phyloP scores from a whole-genome alignment of 2,113 vertebrate species.

The Oreotragus oreotragus region DNA sequence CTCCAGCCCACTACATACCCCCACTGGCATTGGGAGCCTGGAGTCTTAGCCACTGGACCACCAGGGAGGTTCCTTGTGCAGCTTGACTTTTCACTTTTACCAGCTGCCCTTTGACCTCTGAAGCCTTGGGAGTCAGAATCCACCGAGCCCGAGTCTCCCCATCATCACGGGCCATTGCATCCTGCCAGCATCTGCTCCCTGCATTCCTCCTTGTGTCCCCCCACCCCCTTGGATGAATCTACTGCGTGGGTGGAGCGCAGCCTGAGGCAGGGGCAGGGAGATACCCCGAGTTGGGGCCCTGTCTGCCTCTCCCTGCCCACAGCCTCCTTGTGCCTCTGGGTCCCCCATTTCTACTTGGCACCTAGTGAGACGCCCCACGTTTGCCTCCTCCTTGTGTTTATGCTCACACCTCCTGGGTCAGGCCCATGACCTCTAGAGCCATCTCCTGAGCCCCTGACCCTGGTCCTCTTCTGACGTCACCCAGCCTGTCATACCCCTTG shows the following conservation, averaged over 20 bases:
- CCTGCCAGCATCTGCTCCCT: rapidly evolving
- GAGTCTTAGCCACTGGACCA: not conserved
- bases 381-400: slow-evolving; percentile 9
- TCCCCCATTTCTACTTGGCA: slow-evolving; percentile 53
- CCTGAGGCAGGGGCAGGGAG: not conserved
- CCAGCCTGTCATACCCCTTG: not conserved
- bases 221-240: too few relatives aligned
- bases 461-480: not conserved
- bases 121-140: not conserved
- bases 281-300: not conserved
- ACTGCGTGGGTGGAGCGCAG: not conserved
- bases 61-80: not conserved
- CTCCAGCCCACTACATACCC: not conserved
- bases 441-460: not conserved
- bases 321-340: slow-evolving; percentile 62
- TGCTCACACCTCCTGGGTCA: not conserved
- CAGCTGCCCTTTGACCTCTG: not conserved
- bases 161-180: not conserved
- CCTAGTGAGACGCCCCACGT: slow-evolving; percentile 60
- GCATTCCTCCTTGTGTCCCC: not conserved
- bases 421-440: not conserved
- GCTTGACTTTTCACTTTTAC: not conserved
- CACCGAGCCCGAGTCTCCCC: slow-evolving; percentile 50
- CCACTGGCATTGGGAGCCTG: not conserved
- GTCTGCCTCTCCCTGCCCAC: not conserved